Base-by-base conservation (phyloP, 2,113 vertebrate species). In the Nannobrachium achirus region DNA sequence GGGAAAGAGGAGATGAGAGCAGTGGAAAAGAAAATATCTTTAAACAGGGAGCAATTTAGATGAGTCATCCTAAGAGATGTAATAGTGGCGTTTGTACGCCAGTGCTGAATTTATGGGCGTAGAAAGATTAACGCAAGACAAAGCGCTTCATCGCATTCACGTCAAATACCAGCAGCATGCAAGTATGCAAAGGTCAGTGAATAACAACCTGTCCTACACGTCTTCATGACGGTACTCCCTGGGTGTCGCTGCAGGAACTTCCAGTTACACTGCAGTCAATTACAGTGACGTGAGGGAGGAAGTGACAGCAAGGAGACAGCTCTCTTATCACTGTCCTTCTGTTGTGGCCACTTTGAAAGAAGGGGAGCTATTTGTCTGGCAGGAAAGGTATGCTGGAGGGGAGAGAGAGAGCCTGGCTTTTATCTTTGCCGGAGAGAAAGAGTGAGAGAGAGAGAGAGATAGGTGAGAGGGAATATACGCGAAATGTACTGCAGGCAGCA, bases 281-380 rank as follows among this genome's bases (percentile, higher is more conserved):
- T 81, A 88, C 78, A 84, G 86, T 69, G 81, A 75, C 68, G 79
- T 76, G 74, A 78, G 83, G 51, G 79, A 76, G 84, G 68, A 80
- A 87, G 79, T 81, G 85, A 85, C 85, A 82, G 84, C 75, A 61
- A 61, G 75, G 70, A 85, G 82, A 88, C 81, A 83, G 69, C 76
- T 76, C 83, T 86, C 78, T 88, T 86, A 90, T 88, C 86, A 85
- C 78, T 71, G 76, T 81, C 85, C 89, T 83, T 86, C 78, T 81
- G 75, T 79, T 83, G 82, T 75, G 75, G 73, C 78, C 84, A 78
- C 75, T 84, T 89, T 76, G 77, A 86, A 85, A 88, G 82, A 70
- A 88, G 84, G 81, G 81, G 71, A 88, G 78, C 82, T 69, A 87
- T 88, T 91, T 88, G 83, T 91, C 82, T 86, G 79, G 70, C 52